Base-by-base conservation (phyloP, 1,140 invertebrate genomes). In the Ganaspis sp. region DNA sequence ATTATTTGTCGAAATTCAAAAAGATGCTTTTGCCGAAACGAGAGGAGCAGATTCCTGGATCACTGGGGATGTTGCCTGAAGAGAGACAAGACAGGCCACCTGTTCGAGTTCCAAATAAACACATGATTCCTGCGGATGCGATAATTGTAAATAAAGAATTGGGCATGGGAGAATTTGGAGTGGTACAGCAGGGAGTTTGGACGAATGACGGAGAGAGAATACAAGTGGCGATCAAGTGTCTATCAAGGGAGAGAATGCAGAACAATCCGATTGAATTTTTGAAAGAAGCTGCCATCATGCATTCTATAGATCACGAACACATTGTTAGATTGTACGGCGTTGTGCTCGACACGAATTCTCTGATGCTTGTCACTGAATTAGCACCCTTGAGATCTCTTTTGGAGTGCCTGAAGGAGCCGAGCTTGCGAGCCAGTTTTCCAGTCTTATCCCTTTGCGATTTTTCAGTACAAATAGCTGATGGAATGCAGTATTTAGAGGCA, bases 221-320 rank as follows among this genome's bases (percentile, higher is more conserved):
- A 77, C 96, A 99, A 94, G 98, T 99, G 49, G 99, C 99, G 1
- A 98, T 99, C 72, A 99, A 99, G 91, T 98, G 97, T 90, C 90
- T 99, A 15, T 97, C 96, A 53, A 94, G 97, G 74, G 98, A 99
- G 84, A 93, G 97, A 69, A 97, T 99, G 96, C 96, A 98, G 83
- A 97, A 96, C 78, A 99, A 99, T 89, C 97, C 97, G 0, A 95
- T 97, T 84, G 98, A 99, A 88, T 99, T 99, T 91, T 91, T 99
- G 17, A 99, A 99, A 90, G 99, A 99, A 91, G 99, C 98, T 1
- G 97, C 97, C 4, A 98, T 99, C 53, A 99, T 99, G 98, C 98
- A 99, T 88, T 95, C 96, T 69, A 98, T 99, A 83, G 97, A 99
- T 86, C 98, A 99, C 88, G 96, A 98, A 82, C 97, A 98, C 89